phyloP scores from a whole-genome alignment of 1,140 invertebrate species.

The Zaprionus ghesquierei region DNA sequence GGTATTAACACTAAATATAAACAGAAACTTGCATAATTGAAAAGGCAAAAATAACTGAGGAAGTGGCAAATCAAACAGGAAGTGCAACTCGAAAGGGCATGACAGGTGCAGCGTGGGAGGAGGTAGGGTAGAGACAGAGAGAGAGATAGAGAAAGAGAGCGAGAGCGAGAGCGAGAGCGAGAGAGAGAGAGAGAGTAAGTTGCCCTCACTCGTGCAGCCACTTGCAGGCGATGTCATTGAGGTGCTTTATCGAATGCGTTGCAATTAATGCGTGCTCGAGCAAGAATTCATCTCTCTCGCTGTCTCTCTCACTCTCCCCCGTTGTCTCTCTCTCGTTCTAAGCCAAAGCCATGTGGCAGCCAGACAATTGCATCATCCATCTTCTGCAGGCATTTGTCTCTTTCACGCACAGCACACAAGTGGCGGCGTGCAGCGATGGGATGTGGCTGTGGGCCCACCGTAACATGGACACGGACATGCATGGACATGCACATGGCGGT shows the following conservation, averaged over 20 bases:
- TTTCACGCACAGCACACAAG: slow-evolving; percentile 62
- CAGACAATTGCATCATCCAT: slow-evolving; percentile 71
- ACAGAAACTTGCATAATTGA: slow-evolving; percentile 67
- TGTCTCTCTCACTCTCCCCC: not conserved
- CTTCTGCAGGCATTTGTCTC: slow-evolving; percentile 72
- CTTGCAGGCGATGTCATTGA: slow-evolving; percentile 30
- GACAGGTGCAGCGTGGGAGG: too few species aligned
- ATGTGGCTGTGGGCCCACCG: not conserved
- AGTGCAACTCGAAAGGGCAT: not conserved
- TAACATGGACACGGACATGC: slow-evolving; percentile 2
- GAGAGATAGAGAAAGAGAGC: not conserved
- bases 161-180: not conserved
- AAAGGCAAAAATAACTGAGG: slow-evolving; percentile 19
- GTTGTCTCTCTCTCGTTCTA: not conserved
- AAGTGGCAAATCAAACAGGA: slow-evolving; percentile 19
- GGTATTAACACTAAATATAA: not conserved
- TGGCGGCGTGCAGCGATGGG: not conserved
- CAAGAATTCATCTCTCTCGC: slow-evolving; percentile 28
- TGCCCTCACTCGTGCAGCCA: not conserved
- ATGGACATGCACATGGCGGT: slow-evolving; percentile 37
- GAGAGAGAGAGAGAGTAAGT: not conserved
- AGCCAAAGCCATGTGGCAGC: slow-evolving; percentile 40
- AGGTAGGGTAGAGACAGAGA: too few species aligned
- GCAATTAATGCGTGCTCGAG: slow-evolving; percentile 60
- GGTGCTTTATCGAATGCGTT: slow-evolving; percentile 38